A percentile compares a stretch with the other conserved stretches of the same genome.
phyloP scores from a whole-genome alignment of 2,113 vertebrate genomes.

The Zapornia atra region DNA sequence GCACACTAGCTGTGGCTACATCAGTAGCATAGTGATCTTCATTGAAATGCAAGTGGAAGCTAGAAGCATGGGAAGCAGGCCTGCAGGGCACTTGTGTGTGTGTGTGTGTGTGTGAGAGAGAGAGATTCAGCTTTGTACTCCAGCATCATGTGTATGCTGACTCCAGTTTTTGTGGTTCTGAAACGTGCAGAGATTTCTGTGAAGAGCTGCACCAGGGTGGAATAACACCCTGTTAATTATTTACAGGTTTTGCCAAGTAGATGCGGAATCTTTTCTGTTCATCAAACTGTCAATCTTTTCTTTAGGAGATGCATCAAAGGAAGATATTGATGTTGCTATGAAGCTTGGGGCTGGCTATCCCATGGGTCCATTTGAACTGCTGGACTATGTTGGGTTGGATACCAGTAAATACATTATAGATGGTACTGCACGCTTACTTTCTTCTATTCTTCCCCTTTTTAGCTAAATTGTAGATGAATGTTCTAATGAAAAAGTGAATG shows the following conservation, averaged over 20 bases:
- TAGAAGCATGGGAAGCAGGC: background rate
- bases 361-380: constrained; percentile 96
- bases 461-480: background rate
- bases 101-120: background rate
- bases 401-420: constrained; percentile 93
- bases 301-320: constrained; percentile 93
- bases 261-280: constrained; percentile 22
- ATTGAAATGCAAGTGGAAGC: background rate
- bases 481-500: background rate
- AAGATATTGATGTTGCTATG: constrained; percentile 96
- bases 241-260: constrained; percentile 29
- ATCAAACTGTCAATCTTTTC: constrained; percentile 63
- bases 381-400: constrained; percentile 95
- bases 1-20: background rate
- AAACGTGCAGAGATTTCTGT: constrained; percentile 41
- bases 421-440: constrained; percentile 75
- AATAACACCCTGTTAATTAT: constrained; percentile 57
- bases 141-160: background rate
- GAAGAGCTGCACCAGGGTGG: constrained; percentile 21
- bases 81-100: background rate
- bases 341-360: constrained; percentile 95
- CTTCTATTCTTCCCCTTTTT: background rate
- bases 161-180: constrained; percentile 7
- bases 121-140: background rate
- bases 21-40: background rate